Conservation (phyloP, 2,888 invertebrate genomes). For the Scrobipalpa costella region DNA sequence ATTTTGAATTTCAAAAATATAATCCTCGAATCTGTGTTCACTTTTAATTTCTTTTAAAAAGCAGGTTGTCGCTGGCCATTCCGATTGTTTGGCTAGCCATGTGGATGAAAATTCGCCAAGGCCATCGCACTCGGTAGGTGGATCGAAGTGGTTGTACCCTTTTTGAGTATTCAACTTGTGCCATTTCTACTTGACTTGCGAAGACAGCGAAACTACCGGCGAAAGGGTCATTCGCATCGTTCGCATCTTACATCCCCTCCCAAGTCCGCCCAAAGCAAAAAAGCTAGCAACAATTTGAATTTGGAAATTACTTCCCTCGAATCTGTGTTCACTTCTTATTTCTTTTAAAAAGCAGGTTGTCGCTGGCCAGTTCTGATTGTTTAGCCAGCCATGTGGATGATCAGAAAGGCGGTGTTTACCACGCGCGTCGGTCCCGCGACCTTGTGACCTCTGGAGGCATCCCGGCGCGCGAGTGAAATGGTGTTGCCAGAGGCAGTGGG, state of each 20-base stretch:
- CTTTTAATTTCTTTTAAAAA: neutral
- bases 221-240: too few relatives aligned
- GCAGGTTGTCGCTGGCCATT: neutral
- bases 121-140: neutral
- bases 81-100: neutral
- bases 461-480: constrained; percentile 52
- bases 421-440: constrained; percentile 38
- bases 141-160: neutral
- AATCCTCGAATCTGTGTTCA: neutral
- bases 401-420: constrained; percentile 19
- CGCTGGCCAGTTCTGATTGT: neutral
- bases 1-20: neutral
- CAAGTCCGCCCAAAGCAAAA: neutral
- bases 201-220: neutral
- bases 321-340: neutral
- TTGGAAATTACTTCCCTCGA: neutral
- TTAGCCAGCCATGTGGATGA: constrained; percentile 14
- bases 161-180: too few relatives aligned
- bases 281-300: neutral
- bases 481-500: constrained; percentile 42
- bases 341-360: neutral
- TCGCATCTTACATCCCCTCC: neutral
- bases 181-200: too few relatives aligned
- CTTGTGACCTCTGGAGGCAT: constrained; percentile 74
- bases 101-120: neutral